Base-by-base conservation (phyloP, 2,888 invertebrate species). In the Gortyna flavago region DNA sequence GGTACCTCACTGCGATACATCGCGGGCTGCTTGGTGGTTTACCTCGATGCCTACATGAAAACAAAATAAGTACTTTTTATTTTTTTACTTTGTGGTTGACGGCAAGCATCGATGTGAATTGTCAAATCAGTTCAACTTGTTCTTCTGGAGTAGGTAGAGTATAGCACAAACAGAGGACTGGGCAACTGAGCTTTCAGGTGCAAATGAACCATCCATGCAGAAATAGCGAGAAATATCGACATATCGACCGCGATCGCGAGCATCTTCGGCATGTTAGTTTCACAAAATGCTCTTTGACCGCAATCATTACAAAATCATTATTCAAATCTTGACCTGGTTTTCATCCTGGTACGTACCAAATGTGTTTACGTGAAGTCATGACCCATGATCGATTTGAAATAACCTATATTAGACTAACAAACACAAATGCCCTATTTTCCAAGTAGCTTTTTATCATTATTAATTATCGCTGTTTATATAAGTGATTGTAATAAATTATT, bases 401-500 rank as follows among this genome's bases (percentile, higher is more conserved):
- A 76, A 80, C 88, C 87, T 78, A 86, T 79, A 75, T 85, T 79
- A n/a, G 77, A 38, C 44, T 16, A 44, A 83, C 77, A 86, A 88
- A 85, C 80, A 87, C 59, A 65, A 44, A 72, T 68, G 79, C 29
- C 79, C 84, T 67, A 79, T 85, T 69, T 84, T 69, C 62, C 4
- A 65, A 82, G 75, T 82, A 79, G 66, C 70, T 74, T 87, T 86
- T 87, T 85, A 83, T 86, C 83, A 64, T 74, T 79, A 75, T 51
- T 77, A 71, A 71, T 85, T 72, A 77, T 73, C 48, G 57, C 44
- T 85, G 84, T 85, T 87, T 87, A 80, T 80, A 21, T 66, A 59
- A 62, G 61, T 73, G 79, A 81, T 81, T 77, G 62, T 82, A 82
- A 83, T 85, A 73, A 87, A 77, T 87, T 86, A 87, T 86, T 88